Percentiles rank a stretch among this genome's conserved stretches.
phyloP scores from a whole-genome alignment of 64 coral and sea anemone species.

The Stichodactyla mertensii region DNA sequence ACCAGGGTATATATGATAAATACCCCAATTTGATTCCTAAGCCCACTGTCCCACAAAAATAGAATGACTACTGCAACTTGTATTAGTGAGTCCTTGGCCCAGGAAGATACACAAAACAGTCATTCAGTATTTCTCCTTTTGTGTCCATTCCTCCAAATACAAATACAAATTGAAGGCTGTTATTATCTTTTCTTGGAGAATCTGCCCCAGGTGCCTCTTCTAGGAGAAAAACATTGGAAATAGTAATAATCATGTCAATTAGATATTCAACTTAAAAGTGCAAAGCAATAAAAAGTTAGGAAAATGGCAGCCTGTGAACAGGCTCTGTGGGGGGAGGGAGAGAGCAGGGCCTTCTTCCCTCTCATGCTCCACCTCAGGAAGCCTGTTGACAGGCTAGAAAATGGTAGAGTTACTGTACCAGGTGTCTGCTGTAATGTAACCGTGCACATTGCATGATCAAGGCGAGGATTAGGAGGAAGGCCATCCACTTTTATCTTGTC shows the following conservation, averaged over 20 bases:
- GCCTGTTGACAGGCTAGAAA: no score
- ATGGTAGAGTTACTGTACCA: constrained; percentile 12
- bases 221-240: not conserved
- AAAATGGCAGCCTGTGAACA: no score
- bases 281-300: no score
- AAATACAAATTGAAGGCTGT: constrained; percentile 21
- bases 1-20: no score
- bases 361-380: no score
- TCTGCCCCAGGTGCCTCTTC: not conserved
- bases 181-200: not conserved
- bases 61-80: not conserved
- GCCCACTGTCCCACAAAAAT: not conserved
- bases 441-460: constrained; percentile 81
- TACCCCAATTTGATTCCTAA: no score
- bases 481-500: constrained; percentile 34
- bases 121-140: constrained; percentile 83
- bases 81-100: not conserved
- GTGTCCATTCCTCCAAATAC: constrained; percentile 94
- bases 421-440: constrained; percentile 31
- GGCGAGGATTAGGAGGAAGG: constrained; percentile 56
- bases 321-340: no score
- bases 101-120: constrained; percentile 61
- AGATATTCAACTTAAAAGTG: no score
- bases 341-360: no score
- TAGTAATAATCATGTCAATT: not conserved